Evolutionary conservation across 2,888 invertebrate species (phyloP).

Genomic region (Erebia palarica): DNA sequence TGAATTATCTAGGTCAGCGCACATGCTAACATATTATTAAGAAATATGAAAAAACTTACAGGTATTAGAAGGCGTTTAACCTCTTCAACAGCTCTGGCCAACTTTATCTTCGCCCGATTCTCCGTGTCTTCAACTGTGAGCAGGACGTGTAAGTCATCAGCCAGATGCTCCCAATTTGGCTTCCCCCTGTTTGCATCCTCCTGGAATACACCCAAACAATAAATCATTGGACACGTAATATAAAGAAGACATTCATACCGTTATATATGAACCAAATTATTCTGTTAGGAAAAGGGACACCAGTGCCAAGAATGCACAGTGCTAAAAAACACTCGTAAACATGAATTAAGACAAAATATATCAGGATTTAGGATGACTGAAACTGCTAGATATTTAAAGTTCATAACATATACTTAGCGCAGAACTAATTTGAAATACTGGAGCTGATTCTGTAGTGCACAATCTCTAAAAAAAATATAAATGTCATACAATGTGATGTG

Average conservation of each 20-base stretch:
- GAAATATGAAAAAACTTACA: slow-evolving; percentile 83
- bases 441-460: too few species aligned
- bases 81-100: slow-evolving; percentile 98
- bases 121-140: slow-evolving; percentile 99
- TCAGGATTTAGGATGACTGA: slow-evolving; percentile 17
- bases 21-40: not conserved
- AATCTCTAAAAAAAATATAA: too few species aligned
- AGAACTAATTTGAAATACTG: slow-evolving; percentile 5
- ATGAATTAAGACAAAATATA: slow-evolving; percentile 25
- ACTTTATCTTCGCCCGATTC: slow-evolving; percentile 96
- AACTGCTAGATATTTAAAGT: slow-evolving; percentile 14
- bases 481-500: too few species aligned
- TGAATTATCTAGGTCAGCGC: too few species aligned
- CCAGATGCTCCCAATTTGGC: slow-evolving; percentile 99
- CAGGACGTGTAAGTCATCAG: slow-evolving; percentile 98
- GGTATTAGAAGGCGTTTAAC: slow-evolving; percentile 98
- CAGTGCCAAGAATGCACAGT: slow-evolving; percentile 43
- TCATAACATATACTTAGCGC: not conserved
- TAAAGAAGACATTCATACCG: slow-evolving; percentile 38
- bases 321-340: slow-evolving; percentile 34
- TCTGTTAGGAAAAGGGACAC: slow-evolving; percentile 37
- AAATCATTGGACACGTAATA: slow-evolving; percentile 42
- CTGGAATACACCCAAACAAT: slow-evolving; percentile 78
- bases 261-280: slow-evolving; percentile 42
- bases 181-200: slow-evolving; percentile 99